Evolutionary conservation across 2,797 vertebrate species (phyloP), one percentile per base, ranked within the genome.

Genomic region (Jordanella pulchra): DNA sequence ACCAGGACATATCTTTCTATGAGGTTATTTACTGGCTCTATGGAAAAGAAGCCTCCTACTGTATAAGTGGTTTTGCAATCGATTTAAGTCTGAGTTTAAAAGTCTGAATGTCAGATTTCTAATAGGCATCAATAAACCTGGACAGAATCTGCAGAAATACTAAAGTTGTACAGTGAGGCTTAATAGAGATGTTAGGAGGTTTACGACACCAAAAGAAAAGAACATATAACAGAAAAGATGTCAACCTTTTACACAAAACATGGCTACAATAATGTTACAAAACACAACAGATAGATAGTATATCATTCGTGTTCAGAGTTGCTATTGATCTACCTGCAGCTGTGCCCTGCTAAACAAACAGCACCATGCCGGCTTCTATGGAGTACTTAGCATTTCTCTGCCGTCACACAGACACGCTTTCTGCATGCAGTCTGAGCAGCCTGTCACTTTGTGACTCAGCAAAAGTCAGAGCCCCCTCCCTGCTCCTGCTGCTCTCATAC

Each of bases 391-490:
- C 32, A 39, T 42, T 6, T 21, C 58, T 61, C n/a, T 10, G 64
- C 55, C 30, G 48, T 18, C 66, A 42, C 39, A 13, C 58, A 27
- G 35, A 45, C 58, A 21, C 71, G 35, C 73, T 65, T 56, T n/a
- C 51, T 65, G 77, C 70, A 69, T 32, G 83, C 60, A 56, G 78
- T 70, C 83, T 70, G 70, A 65, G 79, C 80, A 72, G 76, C 67
- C 81, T 78, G 81, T 65, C 81, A 67, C 35, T 79, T 61, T 82
- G 82, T 90, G 89, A 91, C 85, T 90, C 86, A 88, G 84, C 87
- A 83, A 70, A 87, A 83, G 72, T 80, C 74, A 63, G 14, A 9
- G 39, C 55, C 25, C 45, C 4, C 30, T 12, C 56, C 1, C 45
- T 13, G 13, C 32, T n/a, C 67, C 48, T 68, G 28, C 28, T 58